These are phyloP conservation scores for Syrmaticus mikado DNA, from an alignment of 2,113 vertebrate species.

Conservation along the genomic window DNA sequence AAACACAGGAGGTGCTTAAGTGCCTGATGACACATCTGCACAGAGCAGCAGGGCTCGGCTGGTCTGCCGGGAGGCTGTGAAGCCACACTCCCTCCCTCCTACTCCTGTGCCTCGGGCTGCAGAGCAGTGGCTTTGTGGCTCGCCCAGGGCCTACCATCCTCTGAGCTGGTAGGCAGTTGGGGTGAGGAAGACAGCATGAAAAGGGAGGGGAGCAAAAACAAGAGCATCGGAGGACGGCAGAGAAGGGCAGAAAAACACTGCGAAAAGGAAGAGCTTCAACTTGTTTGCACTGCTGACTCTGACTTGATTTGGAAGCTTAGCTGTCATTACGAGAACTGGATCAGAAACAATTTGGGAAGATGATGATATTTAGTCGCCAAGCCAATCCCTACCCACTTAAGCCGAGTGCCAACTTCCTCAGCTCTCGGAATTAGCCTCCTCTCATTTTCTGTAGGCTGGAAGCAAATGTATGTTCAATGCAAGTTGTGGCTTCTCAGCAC, in stretches of 20 bases:
- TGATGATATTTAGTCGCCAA: constrained; percentile 62
- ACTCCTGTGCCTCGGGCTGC: not conserved
- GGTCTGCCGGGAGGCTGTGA: not conserved
- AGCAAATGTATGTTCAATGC: not conserved
- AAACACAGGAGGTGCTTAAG: not conserved
- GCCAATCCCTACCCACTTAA: constrained; percentile 20
- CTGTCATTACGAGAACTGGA: constrained; percentile 59
- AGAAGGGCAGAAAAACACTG: constrained; percentile 4
- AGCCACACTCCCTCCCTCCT: not conserved
- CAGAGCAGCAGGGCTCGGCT: not conserved
- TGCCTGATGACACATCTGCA: fast-evolving
- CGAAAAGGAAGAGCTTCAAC: not conserved
- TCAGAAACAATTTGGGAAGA: constrained; percentile 64
- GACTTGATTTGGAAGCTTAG: constrained; percentile 55
- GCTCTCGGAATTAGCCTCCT: constrained; percentile 49
- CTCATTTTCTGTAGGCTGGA: constrained; percentile 54
- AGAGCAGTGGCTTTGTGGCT: not conserved
- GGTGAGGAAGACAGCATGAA: not conserved
- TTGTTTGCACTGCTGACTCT: constrained; percentile 33
- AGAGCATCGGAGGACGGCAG: fast-evolving
- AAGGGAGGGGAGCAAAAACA: not conserved
- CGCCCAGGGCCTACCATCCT: not conserved
- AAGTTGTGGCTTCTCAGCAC: constrained; percentile 2
- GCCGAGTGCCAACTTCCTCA: constrained; percentile 40
- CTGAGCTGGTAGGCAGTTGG: fast-evolving